A percentile compares a stretch with the other conserved stretches of the same genome.
Conservation (phyloP, 2,113 vertebrate species). For the Drymodes brunneopygia region DNA sequence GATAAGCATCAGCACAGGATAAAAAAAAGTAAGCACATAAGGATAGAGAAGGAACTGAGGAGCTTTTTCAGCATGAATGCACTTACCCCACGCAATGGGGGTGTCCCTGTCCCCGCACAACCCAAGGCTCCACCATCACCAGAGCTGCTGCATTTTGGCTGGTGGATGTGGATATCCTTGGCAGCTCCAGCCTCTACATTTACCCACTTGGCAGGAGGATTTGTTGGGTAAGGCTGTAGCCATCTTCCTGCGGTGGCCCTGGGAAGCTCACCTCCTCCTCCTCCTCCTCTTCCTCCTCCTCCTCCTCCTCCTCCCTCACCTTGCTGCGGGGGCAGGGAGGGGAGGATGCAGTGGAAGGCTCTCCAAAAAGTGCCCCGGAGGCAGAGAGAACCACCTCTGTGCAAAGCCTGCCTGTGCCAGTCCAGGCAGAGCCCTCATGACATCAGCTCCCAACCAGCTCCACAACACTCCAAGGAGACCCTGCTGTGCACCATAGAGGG, state of each 20-base stretch:
- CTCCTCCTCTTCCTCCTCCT: too few relatives aligned
- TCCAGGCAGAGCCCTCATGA: background rate
- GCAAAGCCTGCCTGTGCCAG: constrained; percentile 28
- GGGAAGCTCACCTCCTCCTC: background rate
- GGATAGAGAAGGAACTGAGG: background rate
- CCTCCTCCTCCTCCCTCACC: background rate
- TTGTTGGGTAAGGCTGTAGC: background rate
- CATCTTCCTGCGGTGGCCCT: background rate
- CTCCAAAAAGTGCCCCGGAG: background rate
- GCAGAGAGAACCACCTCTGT: background rate
- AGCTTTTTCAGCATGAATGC: background rate
- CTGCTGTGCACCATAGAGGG: accelerated
- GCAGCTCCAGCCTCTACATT: background rate
- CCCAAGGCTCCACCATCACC: background rate
- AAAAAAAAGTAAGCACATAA: background rate
- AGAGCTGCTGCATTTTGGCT: background rate
- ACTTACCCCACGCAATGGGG: background rate
- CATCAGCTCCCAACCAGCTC: constrained; percentile 22
- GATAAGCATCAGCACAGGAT: background rate
- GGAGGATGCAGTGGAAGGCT: background rate
- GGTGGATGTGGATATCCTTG: background rate
- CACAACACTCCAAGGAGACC: background rate
- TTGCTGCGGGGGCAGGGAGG: background rate
- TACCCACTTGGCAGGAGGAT: background rate
- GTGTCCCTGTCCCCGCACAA: background rate